These are phyloP conservation scores for Chorisops tibialis DNA, from an alignment of 2,888 invertebrate species.

Conservation along the genomic window DNA sequence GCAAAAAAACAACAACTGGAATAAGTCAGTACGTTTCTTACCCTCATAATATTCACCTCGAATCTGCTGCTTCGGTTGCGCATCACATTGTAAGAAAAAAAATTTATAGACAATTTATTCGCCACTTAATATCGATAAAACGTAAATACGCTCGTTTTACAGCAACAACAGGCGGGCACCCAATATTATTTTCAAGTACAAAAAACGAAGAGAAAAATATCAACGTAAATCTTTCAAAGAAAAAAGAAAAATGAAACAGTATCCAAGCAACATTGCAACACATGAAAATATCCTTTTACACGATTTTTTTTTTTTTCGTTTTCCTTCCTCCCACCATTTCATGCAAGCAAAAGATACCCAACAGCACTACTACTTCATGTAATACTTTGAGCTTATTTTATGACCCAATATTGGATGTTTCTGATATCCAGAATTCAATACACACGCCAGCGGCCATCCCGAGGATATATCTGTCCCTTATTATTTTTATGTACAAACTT, in stretches of 20 bases:
- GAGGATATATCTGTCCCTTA: not conserved
- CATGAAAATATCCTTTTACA: constrained; percentile 21
- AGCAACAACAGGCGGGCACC: not conserved
- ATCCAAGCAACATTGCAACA: constrained; percentile 1
- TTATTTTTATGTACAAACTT: not conserved
- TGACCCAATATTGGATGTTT: constrained; percentile 46
- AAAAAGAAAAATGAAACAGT: constrained; percentile 1
- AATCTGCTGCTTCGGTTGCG: not conserved
- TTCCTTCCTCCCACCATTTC: not conserved
- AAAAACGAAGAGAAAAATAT: too few species aligned
- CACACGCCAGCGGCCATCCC: not conserved
- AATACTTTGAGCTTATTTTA: constrained; percentile 51
- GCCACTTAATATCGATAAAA: constrained; percentile 44
- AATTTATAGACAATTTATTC: constrained; percentile 49
- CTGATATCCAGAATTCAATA: constrained; percentile 16
- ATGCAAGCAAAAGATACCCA: not conserved
- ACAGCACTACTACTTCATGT: constrained; percentile 32
- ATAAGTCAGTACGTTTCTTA: not conserved
- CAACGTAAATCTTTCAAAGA: not conserved
- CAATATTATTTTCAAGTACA: not conserved
- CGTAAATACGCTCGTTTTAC: constrained; percentile 38
- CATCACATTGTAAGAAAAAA: constrained; percentile 14
- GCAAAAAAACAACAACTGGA: not conserved
- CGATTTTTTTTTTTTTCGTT: too few species aligned
- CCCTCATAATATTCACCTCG: not conserved